Base-by-base conservation (phyloP, 2,113 vertebrate genomes). In the Hypocryptadius cinnamomeus region DNA sequence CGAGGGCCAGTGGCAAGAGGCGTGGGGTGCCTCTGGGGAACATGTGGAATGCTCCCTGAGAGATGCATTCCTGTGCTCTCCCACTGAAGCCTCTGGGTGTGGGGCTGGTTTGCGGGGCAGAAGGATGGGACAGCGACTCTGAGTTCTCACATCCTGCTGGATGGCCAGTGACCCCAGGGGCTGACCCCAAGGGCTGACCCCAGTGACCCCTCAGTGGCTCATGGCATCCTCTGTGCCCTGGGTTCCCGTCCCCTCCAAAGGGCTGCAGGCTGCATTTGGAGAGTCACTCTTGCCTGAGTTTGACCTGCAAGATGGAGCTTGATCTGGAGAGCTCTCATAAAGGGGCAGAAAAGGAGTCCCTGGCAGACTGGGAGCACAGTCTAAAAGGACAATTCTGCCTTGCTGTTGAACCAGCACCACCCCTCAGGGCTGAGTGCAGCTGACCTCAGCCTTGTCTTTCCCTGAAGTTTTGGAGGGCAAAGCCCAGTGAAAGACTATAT, bases 381-480 rank as follows among this genome's bases (percentile, higher is more conserved):
- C 15, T 6, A 0, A 45, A 31, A 27, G 16, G 23, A 19, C 18
- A 40, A 2, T 3, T 8, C 37, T 60, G 30, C 71, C 37, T 64
- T 3, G 1, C 47, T 56, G 2, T 8, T 33, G 42, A 47, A 6
- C 25, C n/a, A 20, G 11, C 50, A 3, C 35, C 37, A 1, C 16
- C 17, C 50, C 60, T 59, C 48, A 10, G 83, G 53, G 48, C 80
- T 56, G 30, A 47, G 30, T 30, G 21, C 27, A 84, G 70, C 89
- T 89, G 78, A 61, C 45, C 84, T 89, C 69, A 3, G 30, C 30
- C 47, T 71, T 64, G 44, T 48, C 87, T 84, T 80, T 48, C 57
- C 25, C 1, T 24, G 47, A 45, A 84, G 69, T 77, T 96, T 88
- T 91, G 90, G 87, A 96, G 93, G 90, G n/a, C 89, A 86, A 66